Base-by-base conservation (phyloP, 30 jellyfish, hydroid and myxozoan genomes). In the Morbakka virulenta region DNA sequence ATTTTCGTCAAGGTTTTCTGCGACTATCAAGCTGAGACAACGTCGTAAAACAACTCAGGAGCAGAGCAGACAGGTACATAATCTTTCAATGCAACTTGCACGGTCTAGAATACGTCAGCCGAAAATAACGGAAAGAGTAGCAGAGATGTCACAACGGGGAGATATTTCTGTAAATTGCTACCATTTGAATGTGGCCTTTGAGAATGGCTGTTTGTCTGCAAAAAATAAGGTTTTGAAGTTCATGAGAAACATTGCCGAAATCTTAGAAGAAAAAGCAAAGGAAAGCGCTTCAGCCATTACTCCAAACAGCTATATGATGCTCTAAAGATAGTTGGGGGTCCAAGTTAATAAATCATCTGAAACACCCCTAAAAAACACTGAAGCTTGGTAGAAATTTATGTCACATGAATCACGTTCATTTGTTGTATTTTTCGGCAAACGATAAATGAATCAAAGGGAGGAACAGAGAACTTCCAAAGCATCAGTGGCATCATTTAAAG, bases 321-420 rank as follows among this genome's bases (percentile, higher is more conserved):
- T 68, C 69, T 68, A 23, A 20, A 67, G 69, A 67, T 32, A 32
- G 79, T 67, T 67, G 79, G 79, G 12, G 79, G 79, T 67, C 65
- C 79, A 11, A 29, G 32, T 72, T 75, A 12, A 65, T 57, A 1
- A 75, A 51, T 17, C 79, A 75, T 32, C 28, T 75, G 22, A 31
- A 31, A 53, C 78, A 51, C 67, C 65, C 78, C 17, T 52, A 79
- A 2, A 30, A 72, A 75, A 4, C 30, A 3, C 66, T 75, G n/a
- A 53, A 53, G 34, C 65, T 52, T 31, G 87, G 87, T 52, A 17
- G 9, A 72, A 49, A 24, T 52, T 41, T 72, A 50, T 41, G 73
- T 66, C 84, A 72, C 26, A 52, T 28, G 2, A 72, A 72, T 29
- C 76, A 72, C 50, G 23, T 41, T n/a, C 73, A 47, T 29, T 36